Evolutionary conservation across 2,888 invertebrate species (phyloP).

Genomic region (Orgyia antiqua): DNA sequence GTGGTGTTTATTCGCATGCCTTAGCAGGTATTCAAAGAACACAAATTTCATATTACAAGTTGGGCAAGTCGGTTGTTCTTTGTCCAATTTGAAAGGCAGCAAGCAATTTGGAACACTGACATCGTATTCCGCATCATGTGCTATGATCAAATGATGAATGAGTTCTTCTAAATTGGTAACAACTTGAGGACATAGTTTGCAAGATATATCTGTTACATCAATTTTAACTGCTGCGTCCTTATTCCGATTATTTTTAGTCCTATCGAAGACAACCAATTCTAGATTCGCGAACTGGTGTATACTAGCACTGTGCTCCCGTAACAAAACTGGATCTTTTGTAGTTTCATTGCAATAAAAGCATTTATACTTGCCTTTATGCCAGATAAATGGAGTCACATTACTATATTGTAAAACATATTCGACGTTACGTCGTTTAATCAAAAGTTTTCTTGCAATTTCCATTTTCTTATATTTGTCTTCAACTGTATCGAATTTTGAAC

Average conservation of each 20-base stretch:
- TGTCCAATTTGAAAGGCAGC: conserved; percentile 61
- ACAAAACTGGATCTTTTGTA: conserved; percentile 49
- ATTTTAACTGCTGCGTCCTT: conserved; percentile 69
- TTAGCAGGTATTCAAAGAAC: conserved; percentile 61
- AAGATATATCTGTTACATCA: conserved; percentile 55
- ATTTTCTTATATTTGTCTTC: conserved; percentile 67
- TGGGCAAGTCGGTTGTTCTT: conserved; percentile 56
- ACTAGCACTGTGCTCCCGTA: conserved; percentile 51
- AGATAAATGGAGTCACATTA: conserved; percentile 65
- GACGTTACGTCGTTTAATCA: conserved; percentile 58
- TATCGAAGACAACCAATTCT: conserved; percentile 55
- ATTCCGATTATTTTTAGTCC: conserved; percentile 63
- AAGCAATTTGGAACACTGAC: conserved; percentile 62
- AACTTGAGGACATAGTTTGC: conserved; percentile 50
- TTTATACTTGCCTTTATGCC: conserved; percentile 62
- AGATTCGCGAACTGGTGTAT: conserved; percentile 54
- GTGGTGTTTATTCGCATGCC: conserved; percentile 67
- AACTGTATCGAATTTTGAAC: conserved; percentile 51
- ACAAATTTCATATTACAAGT: conserved; percentile 65
- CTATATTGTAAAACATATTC: conserved; percentile 66
- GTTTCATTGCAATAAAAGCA: conserved; percentile 65
- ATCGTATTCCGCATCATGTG: conserved; percentile 68
- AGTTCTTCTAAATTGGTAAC: conserved; percentile 54
- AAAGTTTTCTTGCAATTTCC: conserved; percentile 54
- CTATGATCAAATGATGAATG: conserved; percentile 63